phyloP scores from a whole-genome alignment of 2,113 vertebrate species.

The Pipa parva region DNA sequence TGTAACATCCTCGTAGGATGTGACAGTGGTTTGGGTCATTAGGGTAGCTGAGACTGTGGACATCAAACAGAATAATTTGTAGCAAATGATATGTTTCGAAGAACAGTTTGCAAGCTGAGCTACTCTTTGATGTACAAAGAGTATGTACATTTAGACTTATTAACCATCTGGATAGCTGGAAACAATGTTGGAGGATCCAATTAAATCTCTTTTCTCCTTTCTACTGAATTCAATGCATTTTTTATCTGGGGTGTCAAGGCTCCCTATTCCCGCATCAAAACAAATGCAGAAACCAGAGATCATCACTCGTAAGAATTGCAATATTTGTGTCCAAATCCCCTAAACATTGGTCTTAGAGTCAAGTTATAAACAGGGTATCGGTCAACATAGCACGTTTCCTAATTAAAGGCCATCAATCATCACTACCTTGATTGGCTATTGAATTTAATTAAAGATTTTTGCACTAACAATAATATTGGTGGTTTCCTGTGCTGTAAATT shows the following conservation, averaged over 20 bases:
- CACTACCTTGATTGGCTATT: too few species aligned
- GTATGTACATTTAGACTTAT: background rate
- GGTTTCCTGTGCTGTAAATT: too few species aligned
- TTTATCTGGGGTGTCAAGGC: constrained; percentile 12
- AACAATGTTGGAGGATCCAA: constrained; percentile 11
- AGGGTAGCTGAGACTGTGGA: constrained; percentile 12
- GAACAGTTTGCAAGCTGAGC: constrained; percentile 28
- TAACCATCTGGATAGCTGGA: constrained; percentile 32
- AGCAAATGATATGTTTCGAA: constrained; percentile 23
- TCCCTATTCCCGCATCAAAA: background rate
- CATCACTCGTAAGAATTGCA: background rate
- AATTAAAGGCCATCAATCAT: constrained; percentile 8
- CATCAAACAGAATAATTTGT: constrained; percentile 39
- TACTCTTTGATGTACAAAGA: constrained; percentile 29
- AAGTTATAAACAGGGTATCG: constrained; percentile 20
- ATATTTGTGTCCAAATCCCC: background rate
- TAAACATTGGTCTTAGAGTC: constrained; percentile 4
- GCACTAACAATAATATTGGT: background rate
- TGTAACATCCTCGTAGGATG: constrained; percentile 18
- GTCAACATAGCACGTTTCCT: background rate
- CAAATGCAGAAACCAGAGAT: background rate
- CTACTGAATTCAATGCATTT: constrained; percentile 9
- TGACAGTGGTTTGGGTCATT: constrained; percentile 8
- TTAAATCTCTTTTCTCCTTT: background rate
- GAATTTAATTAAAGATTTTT: too few species aligned